phyloP scores from a whole-genome alignment of 2,797 vertebrate genomes.

The Diplodus sargus region DNA sequence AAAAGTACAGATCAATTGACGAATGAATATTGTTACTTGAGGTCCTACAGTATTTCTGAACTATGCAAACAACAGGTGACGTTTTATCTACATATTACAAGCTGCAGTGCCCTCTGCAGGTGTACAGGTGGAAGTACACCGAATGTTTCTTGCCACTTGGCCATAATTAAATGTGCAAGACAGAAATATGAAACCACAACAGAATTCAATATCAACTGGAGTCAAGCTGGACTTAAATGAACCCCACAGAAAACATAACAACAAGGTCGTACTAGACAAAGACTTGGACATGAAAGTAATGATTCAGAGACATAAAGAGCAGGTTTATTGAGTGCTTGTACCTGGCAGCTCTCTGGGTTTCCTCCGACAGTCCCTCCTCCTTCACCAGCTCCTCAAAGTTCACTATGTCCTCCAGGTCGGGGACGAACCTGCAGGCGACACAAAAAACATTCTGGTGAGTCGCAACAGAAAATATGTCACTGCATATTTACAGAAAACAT shows the following conservation, averaged over 20 bases:
- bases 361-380: constrained; percentile 95
- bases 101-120: constrained; percentile 45
- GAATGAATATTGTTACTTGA: too few relatives aligned
- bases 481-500: neutral
- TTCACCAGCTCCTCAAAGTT: constrained; percentile 99
- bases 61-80: neutral
- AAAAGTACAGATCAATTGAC: too few relatives aligned
- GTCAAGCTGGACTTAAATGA: neutral
- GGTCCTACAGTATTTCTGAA: too few relatives aligned
- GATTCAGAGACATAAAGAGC: neutral
- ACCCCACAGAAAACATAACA: neutral
- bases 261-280: neutral
- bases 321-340: constrained; percentile 60
- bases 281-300: neutral
- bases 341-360: constrained; percentile 94
- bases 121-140: neutral
- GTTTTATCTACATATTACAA: neutral
- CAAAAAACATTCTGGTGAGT: neutral
- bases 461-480: neutral
- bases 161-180: neutral
- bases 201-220: neutral
- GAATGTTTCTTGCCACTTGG: neutral
- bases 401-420: constrained; percentile 98
- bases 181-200: neutral
- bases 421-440: constrained; percentile 91